Evolutionary conservation across 2,888 invertebrate species (phyloP).

Genomic region (Ryuthela nishihirai): DNA sequence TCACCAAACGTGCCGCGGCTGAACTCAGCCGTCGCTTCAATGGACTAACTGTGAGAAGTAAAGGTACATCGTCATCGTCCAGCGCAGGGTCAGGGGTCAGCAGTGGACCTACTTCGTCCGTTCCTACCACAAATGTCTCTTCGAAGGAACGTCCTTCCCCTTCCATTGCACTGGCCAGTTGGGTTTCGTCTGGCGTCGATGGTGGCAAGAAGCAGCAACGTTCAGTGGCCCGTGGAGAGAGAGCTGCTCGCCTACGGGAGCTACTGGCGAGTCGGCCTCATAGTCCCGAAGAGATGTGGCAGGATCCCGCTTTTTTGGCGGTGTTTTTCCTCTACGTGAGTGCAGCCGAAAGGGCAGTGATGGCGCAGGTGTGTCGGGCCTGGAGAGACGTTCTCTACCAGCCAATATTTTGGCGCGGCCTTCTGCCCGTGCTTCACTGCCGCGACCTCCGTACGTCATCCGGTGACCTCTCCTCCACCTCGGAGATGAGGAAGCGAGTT

Average conservation of each 20-base stretch:
- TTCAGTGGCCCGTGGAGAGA: background rate
- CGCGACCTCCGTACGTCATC: constrained; percentile 64
- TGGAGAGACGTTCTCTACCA: constrained; percentile 88
- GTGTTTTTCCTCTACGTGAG: constrained; percentile 80
- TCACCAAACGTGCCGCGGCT: constrained; percentile 43
- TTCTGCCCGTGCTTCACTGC: constrained; percentile 80
- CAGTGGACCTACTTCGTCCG: constrained; percentile 1
- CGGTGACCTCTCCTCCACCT: constrained; percentile 15
- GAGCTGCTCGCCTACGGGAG: constrained; percentile 8
- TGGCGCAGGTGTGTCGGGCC: constrained; percentile 64
- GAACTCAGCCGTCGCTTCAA: constrained; percentile 43
- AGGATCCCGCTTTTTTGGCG: constrained; percentile 78
- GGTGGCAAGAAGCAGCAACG: constrained; percentile 17
- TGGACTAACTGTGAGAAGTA: constrained; percentile 41
- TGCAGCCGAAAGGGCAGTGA: constrained; percentile 68
- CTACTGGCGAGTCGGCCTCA: constrained; percentile 1
- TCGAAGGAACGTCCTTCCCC: constrained; percentile 2
- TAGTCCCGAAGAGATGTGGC: constrained; percentile 71
- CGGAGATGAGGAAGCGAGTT: constrained; percentile 41
- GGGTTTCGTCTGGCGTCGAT: constrained; percentile 32
- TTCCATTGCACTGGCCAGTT: constrained; percentile 10
- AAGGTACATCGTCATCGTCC: background rate
- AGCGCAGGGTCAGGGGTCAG: constrained; percentile 13
- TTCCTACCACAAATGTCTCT: background rate
- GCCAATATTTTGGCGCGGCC: constrained; percentile 78